phyloP scores from a whole-genome alignment of 1,140 invertebrate genomes.

The Drosophila leontia region DNA sequence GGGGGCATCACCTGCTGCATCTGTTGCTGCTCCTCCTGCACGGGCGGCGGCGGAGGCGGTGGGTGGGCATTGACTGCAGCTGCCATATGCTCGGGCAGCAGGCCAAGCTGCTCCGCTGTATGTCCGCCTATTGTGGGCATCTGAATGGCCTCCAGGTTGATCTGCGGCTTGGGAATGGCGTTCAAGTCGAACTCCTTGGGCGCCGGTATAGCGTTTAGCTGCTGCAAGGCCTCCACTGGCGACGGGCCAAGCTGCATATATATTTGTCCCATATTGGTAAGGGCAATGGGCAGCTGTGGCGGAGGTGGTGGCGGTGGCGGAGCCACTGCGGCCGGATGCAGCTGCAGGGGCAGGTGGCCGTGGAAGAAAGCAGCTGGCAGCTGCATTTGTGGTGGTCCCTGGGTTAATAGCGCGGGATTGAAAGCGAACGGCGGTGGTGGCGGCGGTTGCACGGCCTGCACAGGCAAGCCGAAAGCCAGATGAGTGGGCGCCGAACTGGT shows the following conservation, averaged over 20 bases:
- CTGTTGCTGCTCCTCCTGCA: slow-evolving; percentile 47
- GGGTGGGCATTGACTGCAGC: slow-evolving; percentile 49
- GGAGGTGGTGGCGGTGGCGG: slow-evolving; percentile 77
- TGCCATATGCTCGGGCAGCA: slow-evolving; percentile 51
- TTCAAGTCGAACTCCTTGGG: slow-evolving; percentile 83
- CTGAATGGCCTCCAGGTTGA: slow-evolving; percentile 80
- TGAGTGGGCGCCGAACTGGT: slow-evolving; percentile 73
- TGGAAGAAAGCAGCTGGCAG: slow-evolving; percentile 68
- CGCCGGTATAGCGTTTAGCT: slow-evolving; percentile 77
- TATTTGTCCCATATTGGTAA: slow-evolving; percentile 69
- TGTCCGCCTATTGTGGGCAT: slow-evolving; percentile 59
- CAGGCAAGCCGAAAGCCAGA: slow-evolving; percentile 69
- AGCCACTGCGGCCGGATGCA: slow-evolving; percentile 73
- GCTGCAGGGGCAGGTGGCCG: slow-evolving; percentile 62
- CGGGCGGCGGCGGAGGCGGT: slow-evolving; percentile 62
- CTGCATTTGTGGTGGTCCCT: slow-evolving; percentile 66
- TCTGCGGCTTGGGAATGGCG: slow-evolving; percentile 82
- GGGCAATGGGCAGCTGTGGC: slow-evolving; percentile 72
- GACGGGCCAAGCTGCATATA: slow-evolving; percentile 78
- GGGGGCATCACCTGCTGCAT: slow-evolving; percentile 22
- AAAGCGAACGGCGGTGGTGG: slow-evolving; percentile 84
- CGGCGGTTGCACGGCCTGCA: slow-evolving; percentile 71
- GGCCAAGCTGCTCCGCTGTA: slow-evolving; percentile 42
- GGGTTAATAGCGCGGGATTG: slow-evolving; percentile 81
- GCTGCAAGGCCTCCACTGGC: slow-evolving; percentile 67